Evolutionary conservation across 2,797 vertebrate species (phyloP).

Genomic region (Acrossocheilus fasciatus): DNA sequence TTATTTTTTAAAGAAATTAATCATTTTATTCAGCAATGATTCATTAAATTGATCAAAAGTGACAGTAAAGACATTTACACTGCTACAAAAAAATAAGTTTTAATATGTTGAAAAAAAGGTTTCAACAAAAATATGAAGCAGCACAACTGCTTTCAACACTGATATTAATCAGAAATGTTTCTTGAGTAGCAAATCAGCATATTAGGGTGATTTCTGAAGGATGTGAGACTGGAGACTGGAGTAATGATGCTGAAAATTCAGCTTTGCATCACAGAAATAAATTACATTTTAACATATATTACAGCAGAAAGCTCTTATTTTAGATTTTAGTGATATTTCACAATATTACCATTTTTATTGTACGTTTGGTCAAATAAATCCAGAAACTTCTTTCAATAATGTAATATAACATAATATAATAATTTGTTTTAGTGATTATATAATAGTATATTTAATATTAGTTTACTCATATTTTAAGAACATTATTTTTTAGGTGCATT

Average conservation of each 20-base stretch:
- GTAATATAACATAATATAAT: neutral
- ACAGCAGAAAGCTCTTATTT: neutral
- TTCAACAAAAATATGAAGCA: neutral
- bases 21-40: neutral
- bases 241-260: neutral
- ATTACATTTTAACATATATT: neutral
- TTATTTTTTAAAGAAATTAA: neutral
- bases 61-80: neutral
- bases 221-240: neutral
- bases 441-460: too few relatives aligned
- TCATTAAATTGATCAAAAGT: neutral
- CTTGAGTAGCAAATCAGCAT: neutral
- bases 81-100: neutral
- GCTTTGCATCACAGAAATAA: neutral
- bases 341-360: neutral
- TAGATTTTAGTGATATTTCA: too few relatives aligned
- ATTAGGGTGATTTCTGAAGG: neutral
- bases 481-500: neutral
- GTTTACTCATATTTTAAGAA: neutral
- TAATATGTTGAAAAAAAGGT: neutral
- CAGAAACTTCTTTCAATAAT: neutral
- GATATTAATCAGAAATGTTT: neutral
- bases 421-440: neutral
- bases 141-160: neutral
- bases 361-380: neutral